These are phyloP conservation scores for Xestobium rufovillosum DNA, from an alignment of 2,888 invertebrate species.

Conservation along the genomic window DNA sequence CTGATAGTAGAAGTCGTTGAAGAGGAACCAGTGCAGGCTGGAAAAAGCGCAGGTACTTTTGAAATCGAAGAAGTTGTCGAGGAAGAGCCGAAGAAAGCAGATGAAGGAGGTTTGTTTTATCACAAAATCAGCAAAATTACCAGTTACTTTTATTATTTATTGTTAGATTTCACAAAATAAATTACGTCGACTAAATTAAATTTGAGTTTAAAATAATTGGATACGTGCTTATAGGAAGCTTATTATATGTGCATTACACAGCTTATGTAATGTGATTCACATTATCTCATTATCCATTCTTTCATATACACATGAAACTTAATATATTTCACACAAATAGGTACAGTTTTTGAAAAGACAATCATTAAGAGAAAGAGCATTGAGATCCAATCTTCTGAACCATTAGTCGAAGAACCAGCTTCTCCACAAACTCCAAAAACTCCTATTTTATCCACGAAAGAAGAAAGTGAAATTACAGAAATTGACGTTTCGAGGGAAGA, in stretches of 20 bases:
- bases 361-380: constrained; percentile 27
- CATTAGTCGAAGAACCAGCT: constrained; percentile 31
- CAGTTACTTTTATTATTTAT: too few relatives aligned
- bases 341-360: constrained; percentile 27
- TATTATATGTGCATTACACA: too few relatives aligned
- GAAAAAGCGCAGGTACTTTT: too few relatives aligned
- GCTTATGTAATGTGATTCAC: too few relatives aligned
- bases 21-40: constrained; percentile 41
- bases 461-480: constrained; percentile 19
- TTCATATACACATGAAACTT: too few relatives aligned
- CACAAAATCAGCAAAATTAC: constrained; percentile 22
- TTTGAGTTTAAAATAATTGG: too few relatives aligned
- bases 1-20: constrained; percentile 46
- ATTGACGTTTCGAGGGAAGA: not conserved
- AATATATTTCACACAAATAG: constrained; percentile 18
- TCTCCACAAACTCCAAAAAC: constrained; percentile 24
- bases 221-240: too few relatives aligned
- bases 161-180: too few relatives aligned
- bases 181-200: too few relatives aligned
- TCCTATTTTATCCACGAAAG: constrained; percentile 3
- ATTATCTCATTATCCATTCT: too few relatives aligned
- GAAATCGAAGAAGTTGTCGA: constrained; percentile 41
- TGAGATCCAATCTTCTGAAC: constrained; percentile 25
- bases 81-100: constrained; percentile 29
- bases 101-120: constrained; percentile 17